A percentile compares a stretch with the other conserved stretches of the same genome.
phyloP scores from a whole-genome alignment of 1,140 invertebrate genomes.

The Papilio xuthus region DNA sequence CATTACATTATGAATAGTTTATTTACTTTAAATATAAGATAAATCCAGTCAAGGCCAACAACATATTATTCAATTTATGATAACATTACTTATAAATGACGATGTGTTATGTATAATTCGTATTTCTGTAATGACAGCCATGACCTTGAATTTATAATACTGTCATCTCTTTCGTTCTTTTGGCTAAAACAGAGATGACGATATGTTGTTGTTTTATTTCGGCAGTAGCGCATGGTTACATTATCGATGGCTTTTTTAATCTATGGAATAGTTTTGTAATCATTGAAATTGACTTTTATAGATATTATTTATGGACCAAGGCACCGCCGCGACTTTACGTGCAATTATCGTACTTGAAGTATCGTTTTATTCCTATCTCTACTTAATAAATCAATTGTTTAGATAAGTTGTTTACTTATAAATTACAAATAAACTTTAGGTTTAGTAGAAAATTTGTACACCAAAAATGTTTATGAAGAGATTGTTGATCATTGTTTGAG shows the following conservation, averaged over 20 bases:
- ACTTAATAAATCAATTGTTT: constrained; percentile 2
- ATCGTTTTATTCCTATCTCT: background rate
- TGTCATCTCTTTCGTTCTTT: too few species aligned
- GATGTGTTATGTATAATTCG: background rate
- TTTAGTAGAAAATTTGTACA: too few species aligned
- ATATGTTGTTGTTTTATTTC: too few species aligned
- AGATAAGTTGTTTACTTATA: background rate
- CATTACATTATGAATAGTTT: background rate
- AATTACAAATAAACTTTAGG: too few species aligned
- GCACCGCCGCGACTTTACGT: too few species aligned
- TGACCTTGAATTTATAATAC: background rate
- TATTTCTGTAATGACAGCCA: background rate
- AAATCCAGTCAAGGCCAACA: background rate
- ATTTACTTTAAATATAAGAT: background rate
- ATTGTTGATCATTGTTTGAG: background rate
- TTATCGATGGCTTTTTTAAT: too few species aligned
- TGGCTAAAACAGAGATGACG: too few species aligned
- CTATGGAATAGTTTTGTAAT: too few species aligned
- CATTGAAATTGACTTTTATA: too few species aligned
- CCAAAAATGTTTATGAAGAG: background rate
- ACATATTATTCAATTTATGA: background rate
- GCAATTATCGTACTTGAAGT: background rate
- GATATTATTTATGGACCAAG: too few species aligned
- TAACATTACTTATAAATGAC: background rate
- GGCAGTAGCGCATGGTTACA: too few species aligned